phyloP scores from a whole-genome alignment of 2,113 vertebrate species.

The Paradoxurus hermaphroditus region DNA sequence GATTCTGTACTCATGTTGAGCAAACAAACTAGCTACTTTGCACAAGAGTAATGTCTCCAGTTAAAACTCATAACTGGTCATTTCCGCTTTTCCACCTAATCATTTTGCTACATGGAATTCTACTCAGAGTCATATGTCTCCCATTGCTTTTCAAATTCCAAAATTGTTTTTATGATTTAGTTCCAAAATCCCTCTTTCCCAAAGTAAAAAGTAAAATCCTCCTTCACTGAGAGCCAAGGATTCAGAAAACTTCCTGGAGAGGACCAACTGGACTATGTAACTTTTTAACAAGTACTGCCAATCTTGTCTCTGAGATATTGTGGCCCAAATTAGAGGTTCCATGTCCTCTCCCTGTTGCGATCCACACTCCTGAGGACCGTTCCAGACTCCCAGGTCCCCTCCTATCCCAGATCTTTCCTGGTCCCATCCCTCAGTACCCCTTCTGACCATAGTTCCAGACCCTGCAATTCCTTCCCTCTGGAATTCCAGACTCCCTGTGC shows the following conservation, averaged over 20 bases:
- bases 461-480: not conserved
- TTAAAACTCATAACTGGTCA: not conserved
- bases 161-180: not conserved
- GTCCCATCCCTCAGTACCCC: not conserved
- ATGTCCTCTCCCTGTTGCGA: not conserved
- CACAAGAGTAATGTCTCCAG: not conserved
- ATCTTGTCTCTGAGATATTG: not conserved
- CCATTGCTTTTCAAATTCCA: not conserved
- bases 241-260: not conserved
- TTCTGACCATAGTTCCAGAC: not conserved
- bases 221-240: not conserved
- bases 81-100: not conserved
- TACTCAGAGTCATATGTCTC: not conserved
- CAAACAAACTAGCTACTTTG: not conserved
- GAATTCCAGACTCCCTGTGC: not conserved
- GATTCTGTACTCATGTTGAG: not conserved
- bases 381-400: not conserved
- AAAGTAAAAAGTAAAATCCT: not conserved
- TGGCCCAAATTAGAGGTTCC: not conserved
- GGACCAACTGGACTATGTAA: not conserved
- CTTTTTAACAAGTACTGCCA: not conserved
- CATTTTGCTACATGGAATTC: not conserved
- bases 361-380: not conserved
- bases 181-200: not conserved
- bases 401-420: no score